Base-by-base conservation (phyloP, 1,140 invertebrate genomes). In the Battus philenor region DNA sequence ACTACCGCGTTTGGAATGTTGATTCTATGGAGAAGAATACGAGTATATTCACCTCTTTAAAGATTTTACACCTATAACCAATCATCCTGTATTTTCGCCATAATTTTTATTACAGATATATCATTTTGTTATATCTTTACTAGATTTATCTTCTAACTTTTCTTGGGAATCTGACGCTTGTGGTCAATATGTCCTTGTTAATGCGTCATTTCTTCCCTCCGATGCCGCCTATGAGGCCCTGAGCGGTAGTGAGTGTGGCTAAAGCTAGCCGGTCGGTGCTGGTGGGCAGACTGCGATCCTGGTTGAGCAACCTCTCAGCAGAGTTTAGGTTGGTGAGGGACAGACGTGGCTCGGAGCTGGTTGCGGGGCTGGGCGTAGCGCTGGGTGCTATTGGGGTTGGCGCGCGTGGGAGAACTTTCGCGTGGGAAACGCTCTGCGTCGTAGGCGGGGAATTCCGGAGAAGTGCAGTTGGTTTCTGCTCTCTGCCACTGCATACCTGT, bases 181-280 rank as follows among this genome's bases (percentile, higher is more conserved):
- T 62, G 4, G 47, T 60, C 33, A 64, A 50, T 12, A 54, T 44
- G 9, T 76, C 71, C 31, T 66, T 71, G 33, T 51, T 73, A 33
- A 73, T 59, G 34, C 82, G 85, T 87, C 85, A 87, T 72, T 76
- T 88, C 39, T 89, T 88, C 17, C 86, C 86, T 0, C 88, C 87
- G 1, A 90, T 88, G 1, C 86, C 87, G 1, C 87, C 78, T 1
- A 88, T 87, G 5, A 89, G 71, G 0, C 89, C 88, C 20, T 87
- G 88, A 11, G 76, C 81, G 8, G 75, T 52, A 61, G 88, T 62
- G 60, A 89, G 51, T 0, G 63, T 77, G 0, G 84, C 72, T 7
- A 86, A 53, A 0, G 74, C 68, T 15, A 86, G 62, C 36, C 83
- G 58, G 4, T 86, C 80, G 2, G 53, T 66, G 24, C 50, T 67